Percentiles rank a stretch among this genome's conserved stretches.
phyloP scores from a whole-genome alignment of 2,113 vertebrate genomes.

The Bothrops jararaca region DNA sequence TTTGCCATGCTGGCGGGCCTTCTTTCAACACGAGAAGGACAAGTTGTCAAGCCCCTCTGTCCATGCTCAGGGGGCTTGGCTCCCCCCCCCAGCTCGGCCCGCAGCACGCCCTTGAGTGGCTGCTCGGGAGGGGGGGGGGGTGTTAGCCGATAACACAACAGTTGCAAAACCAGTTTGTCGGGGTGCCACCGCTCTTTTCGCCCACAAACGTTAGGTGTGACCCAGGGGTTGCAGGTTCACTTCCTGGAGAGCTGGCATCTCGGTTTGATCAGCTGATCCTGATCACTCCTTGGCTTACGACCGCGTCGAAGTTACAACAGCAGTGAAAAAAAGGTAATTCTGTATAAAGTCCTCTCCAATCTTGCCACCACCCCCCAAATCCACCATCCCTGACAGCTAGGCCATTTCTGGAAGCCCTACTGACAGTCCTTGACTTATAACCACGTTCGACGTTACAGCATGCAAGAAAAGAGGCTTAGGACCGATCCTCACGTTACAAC shows the following conservation, averaged over 20 bases:
- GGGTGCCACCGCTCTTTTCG: too few species aligned
- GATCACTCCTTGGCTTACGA: not conserved
- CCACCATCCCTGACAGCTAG: too few species aligned
- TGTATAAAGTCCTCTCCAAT: too few species aligned
- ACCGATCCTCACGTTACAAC: not conserved
- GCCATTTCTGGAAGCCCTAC: too few species aligned
- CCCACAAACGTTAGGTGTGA: not conserved
- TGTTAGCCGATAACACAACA: rapidly evolving
- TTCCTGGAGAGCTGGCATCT: not conserved
- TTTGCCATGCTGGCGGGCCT: not conserved
- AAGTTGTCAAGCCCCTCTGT: not conserved
- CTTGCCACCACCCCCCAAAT: too few species aligned
- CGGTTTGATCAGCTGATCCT: too few species aligned
- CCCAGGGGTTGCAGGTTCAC: not conserved
- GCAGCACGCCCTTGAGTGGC: not conserved
- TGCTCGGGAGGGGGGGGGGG: rapidly evolving
- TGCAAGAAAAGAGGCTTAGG: not conserved
- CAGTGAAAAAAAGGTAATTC: too few species aligned
- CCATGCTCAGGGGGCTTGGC: not conserved
- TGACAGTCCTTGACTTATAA: not conserved
- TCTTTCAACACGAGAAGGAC: rapidly evolving
- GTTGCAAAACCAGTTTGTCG: not conserved
- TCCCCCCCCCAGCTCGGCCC: not conserved
- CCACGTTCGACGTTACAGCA: not conserved
- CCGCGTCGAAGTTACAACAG: too few species aligned